Conservation (phyloP, 2,888 invertebrate species). For the Ypsolopha scabrella region DNA sequence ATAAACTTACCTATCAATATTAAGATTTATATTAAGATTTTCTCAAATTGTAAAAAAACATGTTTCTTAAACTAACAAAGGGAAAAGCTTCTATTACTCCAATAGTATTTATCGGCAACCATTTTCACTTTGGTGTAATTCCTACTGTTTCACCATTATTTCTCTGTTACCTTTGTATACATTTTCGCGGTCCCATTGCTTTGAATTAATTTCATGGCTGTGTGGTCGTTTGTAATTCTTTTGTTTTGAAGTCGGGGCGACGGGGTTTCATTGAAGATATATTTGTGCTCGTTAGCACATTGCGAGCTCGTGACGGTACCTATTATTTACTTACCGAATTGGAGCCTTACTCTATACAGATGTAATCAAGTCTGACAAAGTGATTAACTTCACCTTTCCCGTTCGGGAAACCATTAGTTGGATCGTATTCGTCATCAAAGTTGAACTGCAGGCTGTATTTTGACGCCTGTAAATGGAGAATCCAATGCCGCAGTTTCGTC, state of each 20-base stretch:
- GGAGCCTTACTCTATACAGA: slow-evolving; percentile 52
- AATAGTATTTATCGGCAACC: slow-evolving; percentile 33
- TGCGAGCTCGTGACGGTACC: slow-evolving; percentile 49
- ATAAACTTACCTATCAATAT: too few relatives aligned
- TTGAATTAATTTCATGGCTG: slow-evolving; percentile 58
- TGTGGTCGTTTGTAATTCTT: slow-evolving; percentile 55
- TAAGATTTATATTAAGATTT: too few relatives aligned
- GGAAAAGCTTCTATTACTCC: too few relatives aligned
- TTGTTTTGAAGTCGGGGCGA: slow-evolving; percentile 45
- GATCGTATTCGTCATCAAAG: too few relatives aligned
- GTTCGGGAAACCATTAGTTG: slow-evolving; percentile 32
- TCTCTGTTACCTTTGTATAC: slow-evolving; percentile 55
- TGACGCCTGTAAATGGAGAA: background rate
- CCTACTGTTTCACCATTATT: slow-evolving; percentile 48
- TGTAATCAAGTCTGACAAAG: slow-evolving; percentile 58
- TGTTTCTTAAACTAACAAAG: too few relatives aligned
- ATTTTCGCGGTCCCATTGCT: slow-evolving; percentile 53
- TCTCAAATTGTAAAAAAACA: too few relatives aligned
- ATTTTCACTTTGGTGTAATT: slow-evolving; percentile 44
- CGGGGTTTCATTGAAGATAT: slow-evolving; percentile 48
- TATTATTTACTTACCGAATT: slow-evolving; percentile 59
- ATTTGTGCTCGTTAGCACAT: slow-evolving; percentile 53
- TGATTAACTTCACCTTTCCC: slow-evolving; percentile 54
- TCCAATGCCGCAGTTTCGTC: background rate
- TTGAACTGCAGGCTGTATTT: too few relatives aligned